These are phyloP conservation scores for Ferdinandea cuprea DNA, from an alignment of 2,888 invertebrate genomes.

Conservation along the genomic window DNA sequence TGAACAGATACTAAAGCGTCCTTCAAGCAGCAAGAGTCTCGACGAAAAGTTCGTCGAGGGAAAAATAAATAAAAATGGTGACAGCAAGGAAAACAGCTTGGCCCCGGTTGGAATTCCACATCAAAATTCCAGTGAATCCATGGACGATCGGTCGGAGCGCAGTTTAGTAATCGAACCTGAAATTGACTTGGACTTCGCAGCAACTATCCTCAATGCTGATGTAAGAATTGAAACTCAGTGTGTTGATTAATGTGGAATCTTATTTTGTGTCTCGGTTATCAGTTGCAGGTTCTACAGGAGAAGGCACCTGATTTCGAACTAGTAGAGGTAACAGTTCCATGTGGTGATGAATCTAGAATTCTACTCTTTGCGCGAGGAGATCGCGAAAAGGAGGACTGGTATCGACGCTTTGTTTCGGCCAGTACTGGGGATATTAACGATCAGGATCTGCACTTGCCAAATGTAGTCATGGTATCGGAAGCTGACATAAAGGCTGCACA, in stretches of 20 bases:
- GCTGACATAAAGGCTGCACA: conserved; percentile 79
- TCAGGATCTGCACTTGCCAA: conserved; percentile 80
- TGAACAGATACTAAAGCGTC: conserved; percentile 58
- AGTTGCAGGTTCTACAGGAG: conserved; percentile 80
- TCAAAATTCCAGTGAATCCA: conserved; percentile 69
- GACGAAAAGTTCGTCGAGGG: conserved; percentile 57
- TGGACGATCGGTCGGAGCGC: conserved; percentile 74
- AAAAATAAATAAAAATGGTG: conserved; percentile 35
- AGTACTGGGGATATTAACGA: conserved; percentile 80
- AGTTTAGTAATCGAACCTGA: conserved; percentile 61
- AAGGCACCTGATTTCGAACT: conserved; percentile 77
- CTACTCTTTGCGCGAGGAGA: conserved; percentile 81
- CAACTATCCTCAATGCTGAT: conserved; percentile 80
- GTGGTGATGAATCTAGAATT: conserved; percentile 82
- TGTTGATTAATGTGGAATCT: not conserved
- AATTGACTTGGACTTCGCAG: conserved; percentile 79
- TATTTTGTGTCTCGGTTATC: conserved; percentile 7
- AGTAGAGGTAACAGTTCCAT: conserved; percentile 79
- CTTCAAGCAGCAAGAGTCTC: conserved; percentile 60
- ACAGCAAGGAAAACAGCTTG: conserved; percentile 36
- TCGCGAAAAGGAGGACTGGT: conserved; percentile 83
- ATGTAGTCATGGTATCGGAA: conserved; percentile 79
- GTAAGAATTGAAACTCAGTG: conserved; percentile 76
- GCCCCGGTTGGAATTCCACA: conserved; percentile 47
- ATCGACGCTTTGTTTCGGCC: conserved; percentile 81